Percentiles rank a stretch among this genome's conserved stretches.
These are phyloP conservation scores for Esox masquinongy DNA, from an alignment of 2,797 vertebrate species.

Conservation along the genomic window DNA sequence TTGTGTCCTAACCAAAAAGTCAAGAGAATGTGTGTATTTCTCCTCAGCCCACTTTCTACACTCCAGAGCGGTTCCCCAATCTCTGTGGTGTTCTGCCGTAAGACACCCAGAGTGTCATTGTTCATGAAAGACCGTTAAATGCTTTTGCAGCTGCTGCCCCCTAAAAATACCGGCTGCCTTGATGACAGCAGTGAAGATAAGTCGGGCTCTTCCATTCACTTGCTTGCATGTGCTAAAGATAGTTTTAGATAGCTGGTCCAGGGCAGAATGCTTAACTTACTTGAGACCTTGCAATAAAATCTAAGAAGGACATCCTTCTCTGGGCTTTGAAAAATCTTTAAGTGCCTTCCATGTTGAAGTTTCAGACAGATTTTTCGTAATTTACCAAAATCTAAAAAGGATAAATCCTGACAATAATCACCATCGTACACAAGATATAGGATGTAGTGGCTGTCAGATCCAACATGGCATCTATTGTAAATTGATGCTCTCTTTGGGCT, in stretches of 20 bases:
- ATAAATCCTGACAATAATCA: neutral
- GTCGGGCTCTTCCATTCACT: conserved; percentile 80
- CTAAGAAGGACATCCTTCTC: conserved; percentile 47
- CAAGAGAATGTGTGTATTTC: neutral
- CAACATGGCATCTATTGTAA: neutral
- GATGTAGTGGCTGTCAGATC: neutral
- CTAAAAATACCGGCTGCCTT: conserved; percentile 83
- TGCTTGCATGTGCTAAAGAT: conserved; percentile 82
- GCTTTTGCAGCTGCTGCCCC: conserved; percentile 85
- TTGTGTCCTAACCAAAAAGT: conserved; percentile 17
- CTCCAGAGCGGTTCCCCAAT: conserved; percentile 55
- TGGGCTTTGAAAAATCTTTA: conserved; percentile 30
- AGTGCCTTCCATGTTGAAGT: conserved; percentile 8
- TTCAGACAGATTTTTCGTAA: conserved; percentile 8
- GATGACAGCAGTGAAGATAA: conserved; percentile 84
- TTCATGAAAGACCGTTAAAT: conserved; percentile 81
- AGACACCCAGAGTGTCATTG: conserved; percentile 80
- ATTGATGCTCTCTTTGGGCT: conserved; percentile 1
- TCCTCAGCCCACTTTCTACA: conserved; percentile 38
- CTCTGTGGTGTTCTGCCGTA: conserved; percentile 63
- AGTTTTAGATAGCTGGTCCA: conserved; percentile 66
- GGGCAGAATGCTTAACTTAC: conserved; percentile 68
- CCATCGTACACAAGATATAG: neutral
- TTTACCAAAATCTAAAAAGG: neutral
- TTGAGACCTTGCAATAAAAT: conserved; percentile 71